Conservation (phyloP, 2,113 vertebrate genomes). For the Rhinoderma darwinii region DNA sequence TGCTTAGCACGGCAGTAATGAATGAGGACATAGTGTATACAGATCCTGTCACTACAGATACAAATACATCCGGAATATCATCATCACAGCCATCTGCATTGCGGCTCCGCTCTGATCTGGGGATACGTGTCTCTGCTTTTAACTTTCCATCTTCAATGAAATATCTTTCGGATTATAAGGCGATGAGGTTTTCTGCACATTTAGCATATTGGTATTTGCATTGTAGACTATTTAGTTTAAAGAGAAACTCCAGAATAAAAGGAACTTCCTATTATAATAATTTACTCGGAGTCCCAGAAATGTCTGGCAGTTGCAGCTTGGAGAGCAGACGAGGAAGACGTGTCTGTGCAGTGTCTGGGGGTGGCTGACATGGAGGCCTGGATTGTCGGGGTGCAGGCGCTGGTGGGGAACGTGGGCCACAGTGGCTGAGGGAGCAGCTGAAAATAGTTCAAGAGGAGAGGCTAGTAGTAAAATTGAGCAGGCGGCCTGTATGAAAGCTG, state of each 20-base stretch:
- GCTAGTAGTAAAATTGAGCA: too few relatives aligned
- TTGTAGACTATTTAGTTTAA: background rate
- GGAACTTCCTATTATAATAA: background rate
- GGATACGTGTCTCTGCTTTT: background rate
- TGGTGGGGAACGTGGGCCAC: too few relatives aligned
- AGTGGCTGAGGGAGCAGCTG: too few relatives aligned
- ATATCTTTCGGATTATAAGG: background rate
- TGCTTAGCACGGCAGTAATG: background rate
- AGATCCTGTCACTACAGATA: background rate
- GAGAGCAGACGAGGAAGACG: too few relatives aligned
- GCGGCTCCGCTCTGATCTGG: background rate
- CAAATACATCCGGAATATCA: background rate
- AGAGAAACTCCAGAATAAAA: background rate
- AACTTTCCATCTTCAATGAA: background rate
- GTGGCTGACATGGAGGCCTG: too few relatives aligned
- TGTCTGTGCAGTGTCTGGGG: too few relatives aligned
- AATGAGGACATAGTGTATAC: background rate
- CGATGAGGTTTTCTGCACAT: background rate
- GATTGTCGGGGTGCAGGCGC: too few relatives aligned
- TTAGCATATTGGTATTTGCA: background rate
- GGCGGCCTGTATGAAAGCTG: too few relatives aligned
- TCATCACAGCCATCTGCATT: background rate
- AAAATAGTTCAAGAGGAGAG: too few relatives aligned
- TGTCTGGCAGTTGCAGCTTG: too few relatives aligned
- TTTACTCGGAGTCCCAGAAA: background rate